Percentiles rank a stretch among this genome's conserved stretches.
phyloP scores from a whole-genome alignment of 2,888 invertebrate genomes.

The Ischnus inquisitorius region DNA sequence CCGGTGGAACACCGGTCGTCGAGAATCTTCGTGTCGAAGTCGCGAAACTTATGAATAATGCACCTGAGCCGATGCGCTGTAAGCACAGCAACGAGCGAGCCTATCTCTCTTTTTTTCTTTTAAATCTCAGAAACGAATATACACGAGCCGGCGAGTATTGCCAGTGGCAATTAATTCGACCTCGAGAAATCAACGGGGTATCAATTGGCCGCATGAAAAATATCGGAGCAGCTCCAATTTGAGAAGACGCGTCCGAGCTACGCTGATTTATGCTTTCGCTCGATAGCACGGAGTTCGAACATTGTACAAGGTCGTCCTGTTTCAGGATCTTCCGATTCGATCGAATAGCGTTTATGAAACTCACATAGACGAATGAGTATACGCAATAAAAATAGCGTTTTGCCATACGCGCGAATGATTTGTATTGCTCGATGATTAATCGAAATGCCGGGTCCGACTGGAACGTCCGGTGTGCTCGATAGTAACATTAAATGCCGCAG shows the following conservation, averaged over 20 bases:
- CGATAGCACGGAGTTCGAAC: constrained; percentile 24
- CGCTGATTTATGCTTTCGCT: constrained; percentile 49
- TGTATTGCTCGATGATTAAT: constrained; percentile 47
- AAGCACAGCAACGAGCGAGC: constrained; percentile 4
- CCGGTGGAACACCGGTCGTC: not conserved
- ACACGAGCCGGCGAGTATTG: constrained; percentile 9
- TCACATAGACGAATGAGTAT: no score
- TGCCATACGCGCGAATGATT: constrained; percentile 45
- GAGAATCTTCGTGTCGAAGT: constrained; percentile 2
- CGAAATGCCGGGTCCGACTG: constrained; percentile 37
- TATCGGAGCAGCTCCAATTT: constrained; percentile 39
- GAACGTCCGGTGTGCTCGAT: constrained; percentile 56
- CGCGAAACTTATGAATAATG: constrained; percentile 49
- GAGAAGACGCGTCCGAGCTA: constrained; percentile 1
- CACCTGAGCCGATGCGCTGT: constrained; percentile 10
- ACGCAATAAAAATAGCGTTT: constrained; percentile 2
- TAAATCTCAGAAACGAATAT: constrained; percentile 5
- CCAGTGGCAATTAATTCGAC: constrained; percentile 44
- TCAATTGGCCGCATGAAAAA: constrained; percentile 53
- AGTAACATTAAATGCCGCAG: constrained; percentile 45
- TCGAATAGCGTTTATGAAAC: no score
- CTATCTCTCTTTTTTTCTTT: not conserved
- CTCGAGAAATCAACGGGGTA: constrained; percentile 42
- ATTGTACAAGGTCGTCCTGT: not conserved
- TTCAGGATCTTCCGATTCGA: not conserved